Percentiles rank a stretch among this genome's conserved stretches.
Evolutionary conservation across 2,113 vertebrate species (phyloP).

Genomic region (Heterotis niloticus): DNA sequence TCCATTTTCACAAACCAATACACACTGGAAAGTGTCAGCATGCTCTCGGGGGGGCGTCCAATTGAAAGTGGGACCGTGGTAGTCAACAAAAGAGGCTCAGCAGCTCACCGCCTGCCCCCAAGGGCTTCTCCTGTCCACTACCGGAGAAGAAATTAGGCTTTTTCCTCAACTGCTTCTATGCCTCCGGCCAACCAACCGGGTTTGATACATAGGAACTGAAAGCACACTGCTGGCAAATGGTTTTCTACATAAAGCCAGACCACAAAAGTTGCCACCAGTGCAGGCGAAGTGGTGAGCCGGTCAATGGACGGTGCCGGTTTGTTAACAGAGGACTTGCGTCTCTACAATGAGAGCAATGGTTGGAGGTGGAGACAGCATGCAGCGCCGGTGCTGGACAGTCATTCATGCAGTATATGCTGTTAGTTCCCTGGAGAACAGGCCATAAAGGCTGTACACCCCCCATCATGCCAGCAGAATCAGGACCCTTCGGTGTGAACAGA

Average conservation of each 20-base stretch:
- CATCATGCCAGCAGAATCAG: background rate
- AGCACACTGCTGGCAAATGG: background rate
- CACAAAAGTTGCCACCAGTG: background rate
- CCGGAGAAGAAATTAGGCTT: background rate
- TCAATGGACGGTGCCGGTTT: background rate
- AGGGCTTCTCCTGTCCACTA: background rate
- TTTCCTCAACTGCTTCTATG: background rate
- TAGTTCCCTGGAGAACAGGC: background rate
- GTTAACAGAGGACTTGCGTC: background rate
- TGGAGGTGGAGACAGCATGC: background rate
- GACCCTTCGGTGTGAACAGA: background rate
- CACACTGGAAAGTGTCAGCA: constrained; percentile 13
- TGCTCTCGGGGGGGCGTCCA: background rate
- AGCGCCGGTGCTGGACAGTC: background rate
- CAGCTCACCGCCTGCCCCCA: background rate
- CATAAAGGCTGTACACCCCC: no score
- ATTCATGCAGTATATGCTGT: background rate
- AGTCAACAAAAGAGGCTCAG: background rate
- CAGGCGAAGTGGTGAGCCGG: background rate
- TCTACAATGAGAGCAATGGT: constrained; percentile 1
- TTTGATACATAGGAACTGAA: constrained; percentile 15
- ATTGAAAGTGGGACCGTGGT: background rate
- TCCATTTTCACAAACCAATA: background rate
- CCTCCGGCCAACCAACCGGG: background rate
- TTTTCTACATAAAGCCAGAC: background rate